Percentiles rank a stretch among this genome's conserved stretches.
Conservation (phyloP, 2,113 vertebrate species). For the Callorhinus ursinus region DNA sequence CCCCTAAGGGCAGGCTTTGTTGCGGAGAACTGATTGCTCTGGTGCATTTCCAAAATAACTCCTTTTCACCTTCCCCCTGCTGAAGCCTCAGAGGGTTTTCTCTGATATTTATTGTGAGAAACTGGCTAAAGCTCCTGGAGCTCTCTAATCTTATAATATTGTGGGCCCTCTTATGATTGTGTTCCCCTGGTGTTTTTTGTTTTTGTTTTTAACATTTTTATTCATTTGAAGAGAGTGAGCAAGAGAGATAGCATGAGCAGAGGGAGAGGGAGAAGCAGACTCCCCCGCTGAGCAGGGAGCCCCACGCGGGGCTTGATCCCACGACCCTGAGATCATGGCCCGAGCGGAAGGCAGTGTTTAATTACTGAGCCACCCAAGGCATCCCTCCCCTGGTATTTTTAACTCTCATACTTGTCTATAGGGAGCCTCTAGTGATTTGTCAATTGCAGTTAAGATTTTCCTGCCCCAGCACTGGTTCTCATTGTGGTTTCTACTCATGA, state of each 20-base stretch:
- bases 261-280: no score
- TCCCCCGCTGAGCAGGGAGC: no score
- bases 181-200: background rate
- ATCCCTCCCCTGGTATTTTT: background rate
- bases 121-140: background rate
- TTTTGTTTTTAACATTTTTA: no score
- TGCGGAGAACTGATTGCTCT: background rate
- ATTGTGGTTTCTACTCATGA: background rate
- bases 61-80: background rate
- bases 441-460: background rate
- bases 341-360: rapidly evolving
- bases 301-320: rapidly evolving
- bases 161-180: background rate
- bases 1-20: background rate
- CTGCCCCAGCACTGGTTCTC: background rate
- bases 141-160: background rate
- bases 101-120: background rate
- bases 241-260: no score
- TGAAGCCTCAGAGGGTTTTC: background rate
- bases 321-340: no score
- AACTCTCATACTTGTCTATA: background rate
- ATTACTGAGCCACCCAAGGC: no score
- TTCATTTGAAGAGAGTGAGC: no score
- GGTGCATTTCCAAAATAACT: background rate
- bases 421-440: background rate